Conservation (phyloP, 2,797 vertebrate species). For the Pagetopsis macropterus region DNA sequence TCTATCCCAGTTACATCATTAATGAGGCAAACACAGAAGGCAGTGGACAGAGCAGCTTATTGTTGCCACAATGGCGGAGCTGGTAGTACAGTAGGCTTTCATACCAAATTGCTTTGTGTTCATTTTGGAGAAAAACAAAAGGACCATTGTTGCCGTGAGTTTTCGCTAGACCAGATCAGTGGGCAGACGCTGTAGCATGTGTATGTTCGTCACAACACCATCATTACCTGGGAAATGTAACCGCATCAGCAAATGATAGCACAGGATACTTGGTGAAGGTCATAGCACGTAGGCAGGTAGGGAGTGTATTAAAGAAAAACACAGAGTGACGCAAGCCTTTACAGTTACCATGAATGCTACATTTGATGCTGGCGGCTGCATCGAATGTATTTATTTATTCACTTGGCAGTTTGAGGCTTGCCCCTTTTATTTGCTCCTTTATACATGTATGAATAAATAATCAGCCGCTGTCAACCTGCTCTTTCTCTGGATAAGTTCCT, state of each 20-base stretch:
- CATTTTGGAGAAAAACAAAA: slow-evolving; percentile 38
- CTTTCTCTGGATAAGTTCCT: slow-evolving; percentile 26
- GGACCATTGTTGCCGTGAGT: slow-evolving; percentile 12
- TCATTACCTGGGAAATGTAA: slow-evolving; percentile 64
- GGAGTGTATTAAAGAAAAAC: slow-evolving; percentile 30
- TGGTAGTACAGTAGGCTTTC: slow-evolving; percentile 27
- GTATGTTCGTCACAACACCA: slow-evolving; percentile 33
- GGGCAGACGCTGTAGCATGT: slow-evolving; percentile 14
- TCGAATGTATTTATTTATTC: slow-evolving; percentile 29
- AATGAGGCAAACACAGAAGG: slow-evolving; percentile 55
- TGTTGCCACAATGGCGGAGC: slow-evolving; percentile 37
- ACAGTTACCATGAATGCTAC: slow-evolving; percentile 14
- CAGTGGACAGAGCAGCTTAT: slow-evolving; percentile 45
- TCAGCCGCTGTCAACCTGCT: slow-evolving; percentile 12
- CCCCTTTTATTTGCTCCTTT: slow-evolving; percentile 24
- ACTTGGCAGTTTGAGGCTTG: slow-evolving; percentile 4
- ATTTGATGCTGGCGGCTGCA: slow-evolving; percentile 25
- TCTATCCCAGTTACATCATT: slow-evolving; percentile 64
- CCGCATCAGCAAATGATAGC: slow-evolving; percentile 62
- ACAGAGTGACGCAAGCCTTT: slow-evolving; percentile 28
- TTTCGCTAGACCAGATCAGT: slow-evolving; percentile 1
- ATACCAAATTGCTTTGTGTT: slow-evolving; percentile 35
- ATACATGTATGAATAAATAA: slow-evolving; percentile 33
- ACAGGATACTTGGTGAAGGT: slow-evolving; percentile 72
- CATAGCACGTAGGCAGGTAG: slow-evolving; percentile 47